Evolutionary conservation across 2,888 invertebrate genomes (phyloP).

Genomic region (Rhingia campestris): DNA sequence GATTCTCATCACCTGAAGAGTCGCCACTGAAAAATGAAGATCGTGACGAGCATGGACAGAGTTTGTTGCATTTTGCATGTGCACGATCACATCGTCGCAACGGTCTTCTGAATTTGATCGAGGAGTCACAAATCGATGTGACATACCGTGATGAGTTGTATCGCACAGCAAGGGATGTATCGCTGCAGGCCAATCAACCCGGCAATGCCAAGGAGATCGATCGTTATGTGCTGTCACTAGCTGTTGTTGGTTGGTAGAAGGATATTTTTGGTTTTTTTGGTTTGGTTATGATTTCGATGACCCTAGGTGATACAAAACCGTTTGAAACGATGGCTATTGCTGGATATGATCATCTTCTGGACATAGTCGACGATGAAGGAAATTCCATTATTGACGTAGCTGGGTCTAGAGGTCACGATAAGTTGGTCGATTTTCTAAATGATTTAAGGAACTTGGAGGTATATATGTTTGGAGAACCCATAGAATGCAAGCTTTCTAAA

Average conservation of each 20-base stretch:
- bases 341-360: slow-evolving; percentile 94
- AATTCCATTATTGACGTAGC: slow-evolving; percentile 88
- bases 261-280: neutral
- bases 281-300: neutral
- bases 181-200: slow-evolving; percentile 89
- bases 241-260: slow-evolving; percentile 87
- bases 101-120: slow-evolving; percentile 90
- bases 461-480: slow-evolving; percentile 50
- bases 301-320: slow-evolving; percentile 86
- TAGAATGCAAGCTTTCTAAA: neutral
- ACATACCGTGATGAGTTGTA: slow-evolving; percentile 93
- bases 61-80: slow-evolving; percentile 94
- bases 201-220: slow-evolving; percentile 93
- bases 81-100: slow-evolving; percentile 91
- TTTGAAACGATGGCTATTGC: slow-evolving; percentile 86
- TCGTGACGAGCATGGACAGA: slow-evolving; percentile 94
- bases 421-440: slow-evolving; percentile 88
- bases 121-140: slow-evolving; percentile 91
- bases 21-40: slow-evolving; percentile 86
- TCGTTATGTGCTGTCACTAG: slow-evolving; percentile 89
- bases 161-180: slow-evolving; percentile 93
- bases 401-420: slow-evolving; percentile 86
- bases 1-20: slow-evolving; percentile 71
- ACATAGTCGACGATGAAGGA: slow-evolving; percentile 89
- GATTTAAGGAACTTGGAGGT: slow-evolving; percentile 91